Conservation (phyloP, 2,888 invertebrate genomes). For the Machimus rusticus region DNA sequence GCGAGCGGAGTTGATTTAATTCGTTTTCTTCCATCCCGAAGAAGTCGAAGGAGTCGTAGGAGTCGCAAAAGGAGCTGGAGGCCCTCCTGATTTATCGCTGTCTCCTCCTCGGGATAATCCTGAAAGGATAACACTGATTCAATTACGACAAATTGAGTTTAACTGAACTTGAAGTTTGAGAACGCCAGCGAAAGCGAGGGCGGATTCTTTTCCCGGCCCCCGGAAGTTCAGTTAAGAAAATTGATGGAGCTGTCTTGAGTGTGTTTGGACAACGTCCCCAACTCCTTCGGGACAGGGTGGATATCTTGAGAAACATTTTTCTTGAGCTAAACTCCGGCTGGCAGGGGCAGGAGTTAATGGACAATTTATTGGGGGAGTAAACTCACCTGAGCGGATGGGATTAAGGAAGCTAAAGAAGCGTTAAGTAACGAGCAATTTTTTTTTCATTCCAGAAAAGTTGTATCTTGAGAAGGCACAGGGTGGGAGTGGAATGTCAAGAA, state of each 20-base stretch:
- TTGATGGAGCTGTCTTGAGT: background rate
- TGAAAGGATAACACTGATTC: constrained; percentile 44
- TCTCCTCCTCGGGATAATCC: constrained; percentile 9
- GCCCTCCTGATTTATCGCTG: constrained; percentile 31
- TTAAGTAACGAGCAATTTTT: constrained; percentile 6
- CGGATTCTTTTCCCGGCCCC: background rate
- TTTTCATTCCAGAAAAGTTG: background rate
- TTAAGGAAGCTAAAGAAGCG: background rate
- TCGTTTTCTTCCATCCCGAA: constrained; percentile 15
- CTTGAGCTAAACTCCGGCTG: background rate
- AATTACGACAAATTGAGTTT: constrained; percentile 47
- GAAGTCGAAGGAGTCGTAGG: background rate
- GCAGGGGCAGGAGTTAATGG: constrained; percentile 23
- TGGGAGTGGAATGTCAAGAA: background rate
- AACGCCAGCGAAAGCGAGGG: background rate
- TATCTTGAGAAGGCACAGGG: background rate
- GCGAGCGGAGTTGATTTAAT: constrained; percentile 36
- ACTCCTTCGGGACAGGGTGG: background rate
- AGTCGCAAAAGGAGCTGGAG: background rate
- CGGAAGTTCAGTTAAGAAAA: constrained; percentile 12
- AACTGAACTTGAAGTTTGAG: constrained; percentile 32
- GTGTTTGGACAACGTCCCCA: background rate
- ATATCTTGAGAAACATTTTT: background rate
- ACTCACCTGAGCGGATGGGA: background rate
- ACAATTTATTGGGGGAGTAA: constrained; percentile 29